These are phyloP conservation scores for Perodicticus potto DNA, from an alignment of 2,797 vertebrate genomes.

Conservation along the genomic window DNA sequence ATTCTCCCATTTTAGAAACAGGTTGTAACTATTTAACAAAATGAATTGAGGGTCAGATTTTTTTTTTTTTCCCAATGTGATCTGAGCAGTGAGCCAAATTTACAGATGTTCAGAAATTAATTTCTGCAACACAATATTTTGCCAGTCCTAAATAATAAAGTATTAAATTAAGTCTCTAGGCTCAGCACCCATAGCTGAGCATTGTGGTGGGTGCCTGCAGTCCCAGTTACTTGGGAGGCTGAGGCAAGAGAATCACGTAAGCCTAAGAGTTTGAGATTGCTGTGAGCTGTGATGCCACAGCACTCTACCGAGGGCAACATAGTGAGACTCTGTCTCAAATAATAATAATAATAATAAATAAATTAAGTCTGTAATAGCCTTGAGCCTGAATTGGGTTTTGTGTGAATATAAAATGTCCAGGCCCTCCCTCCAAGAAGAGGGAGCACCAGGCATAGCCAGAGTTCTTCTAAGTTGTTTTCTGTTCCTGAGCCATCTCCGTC, in stretches of 20 bases:
- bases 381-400: slow-evolving; percentile 76
- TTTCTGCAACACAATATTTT: slow-evolving; percentile 74
- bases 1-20: slow-evolving; percentile 62
- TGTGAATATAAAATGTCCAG: slow-evolving; percentile 71
- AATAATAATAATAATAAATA: slow-evolving; percentile 64
- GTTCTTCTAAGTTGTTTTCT: slow-evolving; percentile 58
- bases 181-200: too few species aligned
- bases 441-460: slow-evolving; percentile 48
- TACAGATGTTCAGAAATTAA: slow-evolving; percentile 70
- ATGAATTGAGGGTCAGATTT: not conserved
- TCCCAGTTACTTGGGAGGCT: too few species aligned
- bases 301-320: too few species aligned
- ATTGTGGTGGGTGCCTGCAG: too few species aligned
- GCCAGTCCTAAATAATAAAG: slow-evolving; percentile 62
- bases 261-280: too few species aligned
- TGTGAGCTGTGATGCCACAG: too few species aligned
- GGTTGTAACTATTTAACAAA: slow-evolving; percentile 48
- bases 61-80: slow-evolving; percentile 67
- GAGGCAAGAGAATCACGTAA: too few species aligned
- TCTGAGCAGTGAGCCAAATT: slow-evolving; percentile 38
- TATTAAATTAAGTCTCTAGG: slow-evolving; percentile 64
- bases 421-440: slow-evolving; percentile 60
- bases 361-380: slow-evolving; percentile 64
- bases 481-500: slow-evolving; percentile 42
- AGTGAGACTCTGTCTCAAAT: too few species aligned